These are phyloP conservation scores for Clamator glandarius DNA, from an alignment of 2,797 vertebrate genomes.

Conservation along the genomic window DNA sequence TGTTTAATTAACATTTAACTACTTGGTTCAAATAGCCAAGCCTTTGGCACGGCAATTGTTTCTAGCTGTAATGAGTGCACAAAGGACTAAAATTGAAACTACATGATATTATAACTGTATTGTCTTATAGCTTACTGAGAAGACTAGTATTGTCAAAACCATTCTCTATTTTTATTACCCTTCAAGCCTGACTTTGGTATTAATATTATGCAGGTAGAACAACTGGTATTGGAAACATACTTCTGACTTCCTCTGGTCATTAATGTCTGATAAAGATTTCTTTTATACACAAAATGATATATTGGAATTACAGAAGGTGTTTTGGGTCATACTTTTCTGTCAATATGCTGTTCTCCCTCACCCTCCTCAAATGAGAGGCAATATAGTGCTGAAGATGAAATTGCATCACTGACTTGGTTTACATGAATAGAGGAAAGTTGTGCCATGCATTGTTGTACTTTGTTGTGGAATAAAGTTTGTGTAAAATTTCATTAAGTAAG, in stretches of 20 bases:
- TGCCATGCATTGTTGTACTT: neutral
- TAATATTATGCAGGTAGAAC: constrained; percentile 26
- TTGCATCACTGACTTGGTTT: neutral
- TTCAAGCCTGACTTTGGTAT: neutral
- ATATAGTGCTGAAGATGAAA: neutral
- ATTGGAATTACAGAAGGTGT: constrained; percentile 10
- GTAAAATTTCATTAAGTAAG: neutral
- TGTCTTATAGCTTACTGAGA: neutral
- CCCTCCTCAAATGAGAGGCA: neutral
- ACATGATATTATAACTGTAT: neutral
- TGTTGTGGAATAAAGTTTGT: neutral
- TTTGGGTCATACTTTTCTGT: neutral
- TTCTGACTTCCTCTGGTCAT: neutral
- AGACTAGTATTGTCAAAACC: constrained; percentile 11
- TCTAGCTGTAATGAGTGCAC: neutral
- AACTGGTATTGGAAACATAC: constrained; percentile 14
- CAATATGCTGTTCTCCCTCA: neutral
- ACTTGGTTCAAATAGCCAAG: neutral
- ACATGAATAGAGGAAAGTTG: neutral
- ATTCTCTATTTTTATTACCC: neutral
- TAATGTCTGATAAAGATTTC: neutral
- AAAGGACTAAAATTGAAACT: constrained; percentile 1
- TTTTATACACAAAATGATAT: constrained; percentile 43
- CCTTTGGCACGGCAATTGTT: neutral
- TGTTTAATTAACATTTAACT: neutral